Conservation (phyloP, 2,888 invertebrate species). For the Deilephila porcellus region DNA sequence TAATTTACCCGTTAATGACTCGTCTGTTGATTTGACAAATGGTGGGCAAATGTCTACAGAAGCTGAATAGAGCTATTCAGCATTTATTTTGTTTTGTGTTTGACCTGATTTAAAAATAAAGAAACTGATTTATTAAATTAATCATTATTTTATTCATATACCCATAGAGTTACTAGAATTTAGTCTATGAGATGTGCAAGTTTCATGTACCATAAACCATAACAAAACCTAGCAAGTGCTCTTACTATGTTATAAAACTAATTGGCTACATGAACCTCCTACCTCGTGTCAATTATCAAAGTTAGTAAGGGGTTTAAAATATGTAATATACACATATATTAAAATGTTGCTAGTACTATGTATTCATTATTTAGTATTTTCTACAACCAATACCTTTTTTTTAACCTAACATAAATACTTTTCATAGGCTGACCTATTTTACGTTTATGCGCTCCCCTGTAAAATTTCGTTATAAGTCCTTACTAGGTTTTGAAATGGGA, state of each 20-base stretch:
- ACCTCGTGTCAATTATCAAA: conserved; percentile 26
- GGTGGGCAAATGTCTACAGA: conserved; percentile 34
- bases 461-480: conserved; percentile 23
- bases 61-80: conserved; percentile 12
- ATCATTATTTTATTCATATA: conserved; percentile 12
- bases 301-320: conserved; percentile 29
- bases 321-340: conserved; percentile 27
- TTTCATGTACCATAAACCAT: conserved; percentile 12
- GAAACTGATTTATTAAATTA: conserved; percentile 3
- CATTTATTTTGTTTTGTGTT: not conserved
- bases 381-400: conserved; percentile 1
- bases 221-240: conserved; percentile 32
- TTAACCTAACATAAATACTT: conserved; percentile 13
- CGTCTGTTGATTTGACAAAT: conserved; percentile 35
- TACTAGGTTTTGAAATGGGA: conserved; percentile 29
- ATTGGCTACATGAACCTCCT: not conserved
- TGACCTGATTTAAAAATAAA: not conserved
- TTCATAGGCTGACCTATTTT: conserved; percentile 15
- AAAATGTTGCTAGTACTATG: conserved; percentile 22
- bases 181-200: conserved; percentile 1
- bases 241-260: conserved; percentile 30
- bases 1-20: conserved; percentile 36
- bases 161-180: conserved; percentile 16
- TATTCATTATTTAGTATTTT: conserved; percentile 1
- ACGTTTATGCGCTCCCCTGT: conserved; percentile 25